These are phyloP conservation scores for Holocentrus rufus DNA, from an alignment of 2,797 vertebrate species.

Conservation along the genomic window DNA sequence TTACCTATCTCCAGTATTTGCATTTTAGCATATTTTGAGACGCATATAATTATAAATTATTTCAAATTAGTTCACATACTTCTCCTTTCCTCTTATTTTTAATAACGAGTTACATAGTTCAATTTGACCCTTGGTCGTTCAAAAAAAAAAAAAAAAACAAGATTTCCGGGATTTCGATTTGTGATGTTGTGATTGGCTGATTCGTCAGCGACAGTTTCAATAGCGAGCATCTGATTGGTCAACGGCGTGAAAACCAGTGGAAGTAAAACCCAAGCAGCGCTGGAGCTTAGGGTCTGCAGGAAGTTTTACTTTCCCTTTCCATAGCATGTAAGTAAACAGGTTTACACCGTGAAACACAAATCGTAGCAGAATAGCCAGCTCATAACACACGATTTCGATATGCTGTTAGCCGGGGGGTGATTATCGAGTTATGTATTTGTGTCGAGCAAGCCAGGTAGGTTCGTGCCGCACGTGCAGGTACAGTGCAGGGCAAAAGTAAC, in stretches of 20 bases:
- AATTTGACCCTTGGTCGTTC: no score
- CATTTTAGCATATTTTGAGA: no score
- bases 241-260: slow-evolving; percentile 45
- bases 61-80: no score
- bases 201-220: not conserved
- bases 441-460: not conserved
- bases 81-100: no score
- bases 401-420: not conserved
- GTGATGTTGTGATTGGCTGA: slow-evolving; percentile 51
- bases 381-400: not conserved
- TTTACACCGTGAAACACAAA: not conserved
- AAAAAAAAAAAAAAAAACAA: no score
- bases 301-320: not conserved
- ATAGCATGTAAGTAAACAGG: not conserved
- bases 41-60: no score
- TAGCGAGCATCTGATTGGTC: slow-evolving; percentile 60
- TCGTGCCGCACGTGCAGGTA: not conserved
- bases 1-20: no score
- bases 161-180: no score
- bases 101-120: no score
- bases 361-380: not conserved
- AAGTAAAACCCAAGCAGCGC: not conserved
- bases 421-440: not conserved
- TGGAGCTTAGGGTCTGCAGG: not conserved
- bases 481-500: not conserved